Conservation (phyloP, 2,797 vertebrate genomes). For the Malurus splendens region DNA sequence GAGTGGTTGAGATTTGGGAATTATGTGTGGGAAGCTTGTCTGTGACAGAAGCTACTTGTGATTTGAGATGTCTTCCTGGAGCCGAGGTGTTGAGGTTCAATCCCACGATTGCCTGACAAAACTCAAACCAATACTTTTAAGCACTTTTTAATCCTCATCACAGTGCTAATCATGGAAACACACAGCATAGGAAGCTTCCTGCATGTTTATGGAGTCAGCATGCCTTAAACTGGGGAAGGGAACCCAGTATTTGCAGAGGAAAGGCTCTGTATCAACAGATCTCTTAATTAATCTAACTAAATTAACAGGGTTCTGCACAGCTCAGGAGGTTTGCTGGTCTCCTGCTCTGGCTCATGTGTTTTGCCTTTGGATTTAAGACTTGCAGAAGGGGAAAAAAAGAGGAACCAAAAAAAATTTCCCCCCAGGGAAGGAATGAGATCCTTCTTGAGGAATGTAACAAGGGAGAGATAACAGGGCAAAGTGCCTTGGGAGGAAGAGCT, state of each 20-base stretch:
- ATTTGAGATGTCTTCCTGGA: background rate
- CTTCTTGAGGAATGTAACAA: background rate
- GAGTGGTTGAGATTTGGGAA: background rate
- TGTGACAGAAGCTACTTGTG: background rate
- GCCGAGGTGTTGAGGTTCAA: background rate
- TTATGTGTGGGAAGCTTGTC: background rate
- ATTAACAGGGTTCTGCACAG: background rate
- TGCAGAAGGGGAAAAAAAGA: fast-evolving
- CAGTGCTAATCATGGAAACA: background rate
- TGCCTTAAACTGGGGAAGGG: background rate
- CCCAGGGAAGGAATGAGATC: background rate
- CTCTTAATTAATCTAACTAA: background rate
- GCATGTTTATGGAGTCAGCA: background rate
- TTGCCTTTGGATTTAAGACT: background rate
- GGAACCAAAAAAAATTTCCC: background rate
- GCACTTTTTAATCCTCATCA: background rate
- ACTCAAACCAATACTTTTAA: background rate
- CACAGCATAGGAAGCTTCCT: background rate
- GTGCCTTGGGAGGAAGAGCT: background rate
- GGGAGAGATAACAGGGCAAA: background rate
- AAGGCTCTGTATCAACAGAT: background rate
- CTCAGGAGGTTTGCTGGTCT: background rate
- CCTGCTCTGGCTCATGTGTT: background rate
- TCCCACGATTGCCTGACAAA: background rate
- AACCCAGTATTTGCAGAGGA: background rate